phyloP scores from a whole-genome alignment of 2,113 vertebrate genomes.

The Myiozetetes cayanensis region DNA sequence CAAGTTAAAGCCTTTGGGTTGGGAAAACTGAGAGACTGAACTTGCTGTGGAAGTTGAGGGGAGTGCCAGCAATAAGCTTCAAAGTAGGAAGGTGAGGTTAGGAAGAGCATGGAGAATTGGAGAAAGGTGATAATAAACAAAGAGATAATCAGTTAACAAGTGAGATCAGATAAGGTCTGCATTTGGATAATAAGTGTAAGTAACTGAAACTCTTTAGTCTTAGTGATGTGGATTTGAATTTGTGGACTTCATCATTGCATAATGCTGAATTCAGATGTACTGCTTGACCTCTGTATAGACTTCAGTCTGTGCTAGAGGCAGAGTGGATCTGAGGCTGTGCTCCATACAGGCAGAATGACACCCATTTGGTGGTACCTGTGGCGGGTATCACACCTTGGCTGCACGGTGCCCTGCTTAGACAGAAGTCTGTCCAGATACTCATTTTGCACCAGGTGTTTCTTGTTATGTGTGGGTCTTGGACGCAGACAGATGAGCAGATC shows the following conservation, averaged over 20 bases:
- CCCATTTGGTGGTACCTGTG: fast-evolving
- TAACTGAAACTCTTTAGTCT: neutral
- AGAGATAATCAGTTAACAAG: neutral
- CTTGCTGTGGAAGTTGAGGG: neutral
- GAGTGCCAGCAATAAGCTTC: neutral
- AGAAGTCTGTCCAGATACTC: neutral
- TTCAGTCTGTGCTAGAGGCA: neutral
- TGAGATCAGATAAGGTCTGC: neutral
- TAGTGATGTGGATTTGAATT: neutral
- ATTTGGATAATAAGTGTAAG: neutral
- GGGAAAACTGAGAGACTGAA: neutral
- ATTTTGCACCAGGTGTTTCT: neutral
- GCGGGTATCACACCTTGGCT: fast-evolving
- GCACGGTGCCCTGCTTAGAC: neutral
- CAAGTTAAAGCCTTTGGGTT: neutral
- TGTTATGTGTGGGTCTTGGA: neutral
- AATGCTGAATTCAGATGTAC: neutral
- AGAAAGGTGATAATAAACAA: neutral
- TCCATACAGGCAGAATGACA: neutral
- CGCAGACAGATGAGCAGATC: neutral
- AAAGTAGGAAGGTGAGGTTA: neutral
- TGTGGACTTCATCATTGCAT: fast-evolving
- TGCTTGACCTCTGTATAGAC: neutral
- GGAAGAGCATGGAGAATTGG: neutral
- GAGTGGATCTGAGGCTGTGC: neutral